Base-by-base conservation (phyloP, 2,797 vertebrate genomes). In the Semotilus atromaculatus region DNA sequence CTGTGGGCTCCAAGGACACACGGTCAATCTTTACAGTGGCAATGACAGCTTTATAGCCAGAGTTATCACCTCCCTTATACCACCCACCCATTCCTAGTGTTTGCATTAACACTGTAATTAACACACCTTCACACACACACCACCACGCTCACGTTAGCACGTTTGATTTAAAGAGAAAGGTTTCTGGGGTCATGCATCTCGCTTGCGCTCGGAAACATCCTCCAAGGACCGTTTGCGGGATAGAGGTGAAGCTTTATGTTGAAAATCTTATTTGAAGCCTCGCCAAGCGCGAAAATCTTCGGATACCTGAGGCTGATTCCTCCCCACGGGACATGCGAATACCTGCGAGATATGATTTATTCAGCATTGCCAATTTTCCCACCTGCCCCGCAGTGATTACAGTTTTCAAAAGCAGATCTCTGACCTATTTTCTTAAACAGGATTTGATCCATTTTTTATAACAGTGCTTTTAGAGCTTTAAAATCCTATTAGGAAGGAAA, bases 261-360 rank as follows among this genome's bases (percentile, higher is more conserved):
- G 91, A 92, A 92, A 93, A 90, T 91, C 87, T 91, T 88, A 89
- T 86, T 92, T 66, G 72, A 91, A 93, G 91, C 89, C 90, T 91
- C 64, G 71, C 90, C 90, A 91, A 92, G 90, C 11, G 18, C 45
- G 48, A 68, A 84, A 81, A 88, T 81, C 66, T 81, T 75, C 38
- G 21, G 38, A 74, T 68, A 78, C 83, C 83, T 7, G 43, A 40
- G 70, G 85, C 82, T 78, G 85, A 75, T 74, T 87, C 80, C 68
- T 86, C 83, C 84, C 83, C 3, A 5, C 14, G 83, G 80, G 79
- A 82, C 73, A 43, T 38, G 19, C 36, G 13, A 48, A 68, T 67
- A 83, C 92, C 90, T 92, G 78, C 80, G 92, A 93, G 93, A 93
- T 90, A 92, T 95, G 92, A 93, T 93, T 93, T 94, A 94, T 94